phyloP scores from a whole-genome alignment of 1,140 invertebrate genomes.

The Anthonomus grandis region DNA sequence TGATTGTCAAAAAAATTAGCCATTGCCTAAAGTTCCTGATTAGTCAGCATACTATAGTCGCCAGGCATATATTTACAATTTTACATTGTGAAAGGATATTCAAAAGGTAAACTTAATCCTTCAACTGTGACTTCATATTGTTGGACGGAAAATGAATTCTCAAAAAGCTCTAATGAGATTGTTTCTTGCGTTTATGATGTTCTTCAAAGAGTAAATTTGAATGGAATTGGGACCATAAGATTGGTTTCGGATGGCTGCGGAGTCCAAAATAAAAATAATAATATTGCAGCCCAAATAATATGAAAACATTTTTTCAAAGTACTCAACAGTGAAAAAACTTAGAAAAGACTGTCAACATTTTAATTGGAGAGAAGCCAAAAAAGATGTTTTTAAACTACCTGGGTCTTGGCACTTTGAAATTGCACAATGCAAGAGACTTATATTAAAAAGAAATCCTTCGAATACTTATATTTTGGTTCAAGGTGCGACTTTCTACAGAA shows the following conservation, averaged over 20 bases:
- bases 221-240: background rate
- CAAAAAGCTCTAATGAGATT: too few relatives aligned
- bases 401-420: slow-evolving; percentile 2
- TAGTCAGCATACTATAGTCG: background rate
- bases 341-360: background rate
- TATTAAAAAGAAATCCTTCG: background rate
- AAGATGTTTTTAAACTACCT: background rate
- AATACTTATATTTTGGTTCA: background rate
- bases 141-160: background rate
- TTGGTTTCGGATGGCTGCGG: background rate
- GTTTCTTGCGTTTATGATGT: background rate
- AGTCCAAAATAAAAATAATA: slow-evolving; percentile 1
- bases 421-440: slow-evolving; percentile 6
- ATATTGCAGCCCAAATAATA: slow-evolving; percentile 2
- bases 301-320: background rate
- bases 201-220: background rate
- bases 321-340: background rate
- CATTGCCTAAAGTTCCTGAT: background rate
- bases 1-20: slow-evolving; percentile 2
- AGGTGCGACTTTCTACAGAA: background rate
- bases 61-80: background rate
- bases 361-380: slow-evolving; percentile 1
- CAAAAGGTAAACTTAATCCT: slow-evolving; percentile 1
- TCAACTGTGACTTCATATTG: background rate
- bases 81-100: slow-evolving; percentile 3